phyloP scores from a whole-genome alignment of 2,888 invertebrate species.

The Diogma glabrata region DNA sequence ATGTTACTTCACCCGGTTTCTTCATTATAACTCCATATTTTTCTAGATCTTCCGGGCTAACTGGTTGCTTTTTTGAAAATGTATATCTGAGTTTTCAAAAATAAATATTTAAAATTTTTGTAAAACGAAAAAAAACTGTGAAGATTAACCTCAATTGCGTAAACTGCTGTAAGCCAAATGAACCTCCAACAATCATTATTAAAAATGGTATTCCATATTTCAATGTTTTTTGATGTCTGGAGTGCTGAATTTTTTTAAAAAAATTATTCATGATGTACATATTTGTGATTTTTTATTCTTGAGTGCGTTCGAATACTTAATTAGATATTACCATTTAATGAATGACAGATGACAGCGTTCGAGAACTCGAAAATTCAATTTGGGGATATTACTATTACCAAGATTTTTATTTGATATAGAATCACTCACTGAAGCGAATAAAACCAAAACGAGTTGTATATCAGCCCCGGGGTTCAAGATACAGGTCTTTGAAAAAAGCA shows the following conservation, averaged over 20 bases:
- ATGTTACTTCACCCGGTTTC: conserved; percentile 51
- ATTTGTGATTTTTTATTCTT: too few species aligned
- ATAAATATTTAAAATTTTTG: neutral
- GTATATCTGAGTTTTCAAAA: conserved; percentile 42
- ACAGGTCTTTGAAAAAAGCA: too few species aligned
- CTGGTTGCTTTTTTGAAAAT: conserved; percentile 45
- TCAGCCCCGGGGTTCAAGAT: too few species aligned
- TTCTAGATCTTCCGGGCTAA: conserved; percentile 52
- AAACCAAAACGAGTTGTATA: too few species aligned
- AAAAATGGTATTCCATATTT: conserved; percentile 64
- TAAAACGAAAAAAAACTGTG: conserved; percentile 5
- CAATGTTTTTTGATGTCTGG: conserved; percentile 29
- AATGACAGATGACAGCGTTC: too few species aligned
- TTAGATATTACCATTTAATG: too few species aligned
- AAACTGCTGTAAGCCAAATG: conserved; percentile 65
- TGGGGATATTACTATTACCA: too few species aligned
- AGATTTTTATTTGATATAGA: too few species aligned
- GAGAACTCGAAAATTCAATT: too few species aligned
- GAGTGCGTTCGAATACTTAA: too few species aligned
- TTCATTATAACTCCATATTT: conserved; percentile 56
- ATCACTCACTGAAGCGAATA: too few species aligned
- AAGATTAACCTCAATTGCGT: conserved; percentile 50
- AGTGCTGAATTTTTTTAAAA: neutral
- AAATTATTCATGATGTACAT: neutral
- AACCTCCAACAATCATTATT: conserved; percentile 60